Percentiles rank a stretch among this genome's conserved stretches.
phyloP scores from a whole-genome alignment of 2,113 vertebrate species.

The Syngnathus floridae region DNA sequence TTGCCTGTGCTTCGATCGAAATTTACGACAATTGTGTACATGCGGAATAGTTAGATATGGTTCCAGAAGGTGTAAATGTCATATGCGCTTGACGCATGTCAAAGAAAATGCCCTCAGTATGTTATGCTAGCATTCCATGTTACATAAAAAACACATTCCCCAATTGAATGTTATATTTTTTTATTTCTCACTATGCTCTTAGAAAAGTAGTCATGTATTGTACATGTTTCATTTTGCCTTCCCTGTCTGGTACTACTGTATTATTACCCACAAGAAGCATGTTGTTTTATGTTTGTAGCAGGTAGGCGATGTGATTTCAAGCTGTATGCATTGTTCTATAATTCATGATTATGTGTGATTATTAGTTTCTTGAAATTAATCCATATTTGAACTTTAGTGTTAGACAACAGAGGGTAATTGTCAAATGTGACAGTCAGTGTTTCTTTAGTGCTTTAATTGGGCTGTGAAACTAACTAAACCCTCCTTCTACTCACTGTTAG shows the following conservation, averaged over 20 bases:
- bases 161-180: not conserved
- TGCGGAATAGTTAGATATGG: no score
- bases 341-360: not conserved
- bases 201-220: not conserved
- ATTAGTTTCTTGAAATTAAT: not conserved
- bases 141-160: not conserved
- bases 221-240: not conserved
- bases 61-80: no score
- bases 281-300: not conserved
- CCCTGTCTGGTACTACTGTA: not conserved
- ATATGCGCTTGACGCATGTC: no score
- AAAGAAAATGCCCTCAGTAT: not conserved
- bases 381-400: not conserved
- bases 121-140: not conserved
- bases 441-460: not conserved
- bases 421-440: not conserved
- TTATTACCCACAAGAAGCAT: constrained; percentile 1
- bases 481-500: not conserved
- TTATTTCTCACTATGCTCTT: not conserved
- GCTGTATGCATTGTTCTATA: not conserved
- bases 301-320: not conserved
- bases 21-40: no score
- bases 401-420: not conserved
- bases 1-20: no score
- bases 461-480: not conserved